Base-by-base conservation (phyloP, 2,888 invertebrate genomes). In the Ceratothoa steindachneri region DNA sequence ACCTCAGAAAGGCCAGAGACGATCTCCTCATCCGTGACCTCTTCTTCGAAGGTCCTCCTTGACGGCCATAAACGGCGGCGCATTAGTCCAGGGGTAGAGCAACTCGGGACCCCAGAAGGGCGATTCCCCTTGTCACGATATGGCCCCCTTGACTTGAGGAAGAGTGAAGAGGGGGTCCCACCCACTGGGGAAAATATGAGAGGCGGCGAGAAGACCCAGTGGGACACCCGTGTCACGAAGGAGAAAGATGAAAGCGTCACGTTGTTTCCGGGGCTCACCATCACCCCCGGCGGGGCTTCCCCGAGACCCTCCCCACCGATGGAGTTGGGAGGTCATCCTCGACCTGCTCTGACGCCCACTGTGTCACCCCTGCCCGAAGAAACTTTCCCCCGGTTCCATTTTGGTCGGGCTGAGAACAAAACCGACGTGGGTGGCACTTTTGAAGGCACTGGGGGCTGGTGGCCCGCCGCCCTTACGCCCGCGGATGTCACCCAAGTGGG, bases 241-340 rank as follows among this genome's bases (percentile, higher is more conserved):
- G 24, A 7, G 60, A 60, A 60, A 24, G 27, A 60, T 22, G 71
- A 71, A 31, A 76, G 79, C 1, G 79, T 79, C 27, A 72, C 75
- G 9, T 60, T 79, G 9, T 79, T 74, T 55, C 79, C 79, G 12
- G 79, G 79, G 2, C 65, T 79, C 24, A 79, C 73, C 28, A 79
- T 79, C 65, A 76, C 76, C 1, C 79, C 79, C 0, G 79, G 79
- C 2, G 29, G 53, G 3, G 71, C 74, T 9, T 30, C 60, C 9
- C 27, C 30, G 0, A 24, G 29, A 7, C 41, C 30, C 7, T 31
- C 55, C 9, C 9, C 19, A 2, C 15, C 27, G 3, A 64, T 55
- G 15, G 60, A 15, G 9, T 27, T 41, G 12, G 69, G 65, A 19
- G 24, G 29, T 0, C 68, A 9, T 27, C 24, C 30, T 30, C 12